phyloP scores from a whole-genome alignment of 1,140 invertebrate genomes.

The Cylas formicarius region DNA sequence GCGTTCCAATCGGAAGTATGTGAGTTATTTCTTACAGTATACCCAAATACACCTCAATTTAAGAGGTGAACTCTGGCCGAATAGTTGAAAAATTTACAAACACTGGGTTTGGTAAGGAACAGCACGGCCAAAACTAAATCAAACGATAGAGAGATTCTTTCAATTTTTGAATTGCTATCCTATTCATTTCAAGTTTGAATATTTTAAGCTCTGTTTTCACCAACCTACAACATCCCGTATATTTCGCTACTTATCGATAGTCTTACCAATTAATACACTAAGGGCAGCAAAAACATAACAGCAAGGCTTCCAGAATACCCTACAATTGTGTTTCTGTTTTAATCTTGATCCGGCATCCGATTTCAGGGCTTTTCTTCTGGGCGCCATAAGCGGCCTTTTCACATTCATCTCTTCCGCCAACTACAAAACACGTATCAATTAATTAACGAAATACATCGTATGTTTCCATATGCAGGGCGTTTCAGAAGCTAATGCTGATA shows the following conservation, averaged over 20 bases:
- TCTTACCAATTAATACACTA: slow-evolving; percentile 46
- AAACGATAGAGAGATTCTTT: too few species aligned
- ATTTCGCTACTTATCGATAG: slow-evolving; percentile 1
- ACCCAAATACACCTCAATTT: too few species aligned
- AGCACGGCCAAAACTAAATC: too few species aligned
- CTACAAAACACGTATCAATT: slow-evolving; percentile 38
- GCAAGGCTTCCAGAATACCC: slow-evolving; percentile 51
- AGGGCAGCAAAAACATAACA: slow-evolving; percentile 56
- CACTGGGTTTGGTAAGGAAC: too few species aligned
- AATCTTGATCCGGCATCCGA: slow-evolving; percentile 42
- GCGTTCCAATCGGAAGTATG: too few species aligned
- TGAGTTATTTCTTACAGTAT: too few species aligned
- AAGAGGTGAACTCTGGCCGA: too few species aligned
- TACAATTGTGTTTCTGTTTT: slow-evolving; percentile 48
- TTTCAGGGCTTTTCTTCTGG: slow-evolving; percentile 51
- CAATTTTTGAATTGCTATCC: too few species aligned
- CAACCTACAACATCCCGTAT: neutral
- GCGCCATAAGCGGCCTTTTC: slow-evolving; percentile 70
- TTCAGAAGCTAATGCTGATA: too few species aligned
- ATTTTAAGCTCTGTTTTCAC: neutral
- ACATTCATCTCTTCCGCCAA: slow-evolving; percentile 60
- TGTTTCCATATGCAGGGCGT: too few species aligned
- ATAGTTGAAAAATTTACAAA: too few species aligned
- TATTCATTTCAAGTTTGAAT: too few species aligned
- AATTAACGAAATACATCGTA: neutral